Base-by-base conservation (phyloP, 2,113 vertebrate species). In the Pyxicephalus adspersus region DNA sequence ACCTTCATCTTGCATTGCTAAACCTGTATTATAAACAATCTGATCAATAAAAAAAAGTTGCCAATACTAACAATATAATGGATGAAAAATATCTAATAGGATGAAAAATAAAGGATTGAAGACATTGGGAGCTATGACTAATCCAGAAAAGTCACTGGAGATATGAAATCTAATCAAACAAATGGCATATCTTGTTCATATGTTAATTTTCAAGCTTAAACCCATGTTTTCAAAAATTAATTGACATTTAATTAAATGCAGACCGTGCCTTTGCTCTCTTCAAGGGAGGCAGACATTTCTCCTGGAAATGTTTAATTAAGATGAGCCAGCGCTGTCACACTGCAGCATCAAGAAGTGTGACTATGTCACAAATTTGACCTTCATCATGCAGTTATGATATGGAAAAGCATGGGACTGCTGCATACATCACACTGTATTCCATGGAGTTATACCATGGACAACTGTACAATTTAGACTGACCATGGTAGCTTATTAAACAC, bases 221-320 rank as follows among this genome's bases (percentile, higher is more conserved):
- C 23, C 25, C 55, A 63, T 63, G 55, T 63, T 80, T 63, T 72
- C 57, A 80, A 63, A 80, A 72, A 72, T 72, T 71, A 80, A 80
- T 80, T 80, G 78, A 80, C 57, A 80, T 80, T 72, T 80, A 71
- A 72, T 71, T 80, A 80, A 80, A 54, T 50, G 18, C 66, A 71
- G 67, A 60, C 70, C 58, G 19, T 17, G 58, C 31, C 23, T 80
- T 17, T 71, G 67, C 52, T 64, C 78, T 52, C 34, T 52, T 64
- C 78, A 71, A 20, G 66, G 55, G 67, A 71, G 61, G 38, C 60
- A 25, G 38, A 19, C 22, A 17, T 63, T 54, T 80, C 22, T 72
- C 78, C 38, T 28, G 57, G 25, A 80, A 80, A 52, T 80, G 8
- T 72, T 80, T 80, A 80, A 80, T 80, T 80, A 80, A 71, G 54